Conservation (phyloP, 2,888 invertebrate genomes). For the Drosophila austrosaltans region DNA sequence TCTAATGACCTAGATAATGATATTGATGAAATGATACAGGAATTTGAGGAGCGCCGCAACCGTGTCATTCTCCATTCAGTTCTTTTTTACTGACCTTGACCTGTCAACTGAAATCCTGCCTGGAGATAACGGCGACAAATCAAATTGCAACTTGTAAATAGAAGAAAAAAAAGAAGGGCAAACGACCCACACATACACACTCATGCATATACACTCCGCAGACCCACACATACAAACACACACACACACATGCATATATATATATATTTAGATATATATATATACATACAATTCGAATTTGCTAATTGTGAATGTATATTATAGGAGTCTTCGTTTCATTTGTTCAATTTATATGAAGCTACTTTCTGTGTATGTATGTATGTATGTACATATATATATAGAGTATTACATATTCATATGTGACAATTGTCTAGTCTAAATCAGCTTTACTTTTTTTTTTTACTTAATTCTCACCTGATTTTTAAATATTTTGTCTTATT, state of each 20-base stretch:
- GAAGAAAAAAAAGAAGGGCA: constrained; percentile 3
- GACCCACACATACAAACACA: not conserved
- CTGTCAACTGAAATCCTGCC: constrained; percentile 10
- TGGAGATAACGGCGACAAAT: constrained; percentile 13
- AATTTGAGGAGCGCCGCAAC: constrained; percentile 69
- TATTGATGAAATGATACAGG: constrained; percentile 71
- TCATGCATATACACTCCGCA: not conserved
- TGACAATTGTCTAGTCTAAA: constrained; percentile 14
- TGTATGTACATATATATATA: not conserved
- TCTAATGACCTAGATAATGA: constrained; percentile 67
- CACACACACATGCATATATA: not conserved
- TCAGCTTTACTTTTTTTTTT: constrained; percentile 2
- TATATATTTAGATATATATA: not conserved
- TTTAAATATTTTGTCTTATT: constrained; percentile 10
- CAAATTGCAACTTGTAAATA: constrained; percentile 16
- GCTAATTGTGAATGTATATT: constrained; percentile 15
- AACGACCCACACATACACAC: constrained; percentile 7
- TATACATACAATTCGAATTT: constrained; percentile 14
- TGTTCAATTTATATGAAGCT: constrained; percentile 7
- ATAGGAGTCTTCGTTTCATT: constrained; percentile 6
- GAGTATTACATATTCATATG: constrained; percentile 2
- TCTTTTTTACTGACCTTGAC: constrained; percentile 67
- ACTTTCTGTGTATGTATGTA: constrained; percentile 12
- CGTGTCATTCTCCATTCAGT: constrained; percentile 66
- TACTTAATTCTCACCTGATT: constrained; percentile 6